Base-by-base conservation (phyloP, 92 coral and sea anemone species). In the Nematostella vectensis region DNA sequence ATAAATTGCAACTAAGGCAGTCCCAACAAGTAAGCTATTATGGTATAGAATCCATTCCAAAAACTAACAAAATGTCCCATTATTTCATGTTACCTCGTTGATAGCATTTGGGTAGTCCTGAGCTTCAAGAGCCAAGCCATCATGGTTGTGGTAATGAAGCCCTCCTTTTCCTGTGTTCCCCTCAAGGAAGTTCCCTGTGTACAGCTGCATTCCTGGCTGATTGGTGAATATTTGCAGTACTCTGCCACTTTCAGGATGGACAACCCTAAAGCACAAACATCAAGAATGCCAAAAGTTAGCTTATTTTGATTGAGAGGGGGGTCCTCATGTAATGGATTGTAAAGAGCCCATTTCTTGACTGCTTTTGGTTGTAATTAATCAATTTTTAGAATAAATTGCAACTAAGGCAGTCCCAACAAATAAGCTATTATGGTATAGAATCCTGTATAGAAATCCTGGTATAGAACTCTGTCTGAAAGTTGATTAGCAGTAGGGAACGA, bases 101-200 rank as follows among this genome's bases (percentile, higher is more conserved):
- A 89, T 73, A 24, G 96, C 96, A 48, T 89, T 75, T 1, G 96
- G 96, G 54, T 74, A 89, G 73, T 85, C 70, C 78, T 89, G 95
- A 6, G 83, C 77, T 65, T 89, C 97, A 27, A 89, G 75, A 50
- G 88, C 81, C 48, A 89, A 65, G 6, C 85, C 97, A 27, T 82
- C 80, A 61, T 77, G 65, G 50, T 85, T 89, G 49, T 76, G 70
- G 55, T 89, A 89, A 10, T 38, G 64, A 20, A 85, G 71, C 9
- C 97, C 89, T 36, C 85, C 85, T 60, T 89, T 89, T 21, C 97
- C 97, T 12, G 74, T 62, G 6, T 27, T 48, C 1, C 89, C 96
- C 58, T 81, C 95, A 17, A 89, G 75, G 16, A 78, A 75, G 65
- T 89, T 89, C 4, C 81, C 89, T 25, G 95, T 76, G 77, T 89